Base-by-base conservation (phyloP, 2,113 vertebrate species). In the Nothocercus julius region DNA sequence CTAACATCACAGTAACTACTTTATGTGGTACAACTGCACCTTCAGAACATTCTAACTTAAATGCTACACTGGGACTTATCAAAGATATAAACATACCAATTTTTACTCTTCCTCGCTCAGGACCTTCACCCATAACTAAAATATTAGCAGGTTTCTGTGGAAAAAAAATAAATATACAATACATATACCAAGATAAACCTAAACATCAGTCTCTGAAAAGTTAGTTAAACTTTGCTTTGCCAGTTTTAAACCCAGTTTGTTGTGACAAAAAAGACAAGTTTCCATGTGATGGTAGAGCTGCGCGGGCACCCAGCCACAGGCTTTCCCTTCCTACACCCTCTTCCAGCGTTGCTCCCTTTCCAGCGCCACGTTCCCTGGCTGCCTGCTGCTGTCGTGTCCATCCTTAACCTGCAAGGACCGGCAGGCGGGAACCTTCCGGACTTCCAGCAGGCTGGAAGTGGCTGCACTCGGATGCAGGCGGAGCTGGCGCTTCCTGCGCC, bases 51-150 rank as follows among this genome's bases (percentile, higher is more conserved):
- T 97, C 97, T 97, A 97, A 92, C 90, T 97, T 97, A 97, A 97
- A 95, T 96, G 95, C 97, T 98, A 95, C 97, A 95, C 97, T 98
- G 96, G 96, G 97, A 98, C 97, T 98, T 98, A 97, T 96, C 95
- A 97, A 97, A 97, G 96, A 97, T 97, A 89, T 90, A 98, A 96
- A 98, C 98, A 94, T 99, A 99, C 99, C 99, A 97, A 99, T 99
- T 98, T 99, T 99, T 98, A 99, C 99, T 98, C 99, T 98, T 96
- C 99, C 99, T 98, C 99, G 98, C 97, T 99, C 99, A 95, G 99
- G 99, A 97, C 99, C 99, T 98, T 99, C 99, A 97, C 99, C 99
- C 99, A 99, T 99, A 98, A 99, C 99, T 98, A 99, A 99, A 98
- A 99, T 99, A 98, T 99, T 99, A 95, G 99, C 99, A 98, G 99